Base-by-base conservation (phyloP, 1,140 invertebrate genomes). In the Chrysopa pallens region DNA sequence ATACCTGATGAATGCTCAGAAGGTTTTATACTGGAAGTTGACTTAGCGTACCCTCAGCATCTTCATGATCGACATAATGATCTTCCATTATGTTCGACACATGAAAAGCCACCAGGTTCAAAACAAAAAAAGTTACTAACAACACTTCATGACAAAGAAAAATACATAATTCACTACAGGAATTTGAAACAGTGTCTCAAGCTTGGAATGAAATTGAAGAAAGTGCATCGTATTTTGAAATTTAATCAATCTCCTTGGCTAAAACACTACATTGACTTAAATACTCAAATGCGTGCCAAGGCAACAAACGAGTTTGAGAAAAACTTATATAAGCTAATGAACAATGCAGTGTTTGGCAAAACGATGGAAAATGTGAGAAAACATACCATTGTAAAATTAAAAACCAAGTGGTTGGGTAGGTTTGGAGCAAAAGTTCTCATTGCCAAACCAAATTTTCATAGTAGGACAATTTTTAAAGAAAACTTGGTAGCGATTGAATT, bases 181-280 rank as follows among this genome's bases (percentile, higher is more conserved):
- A 65, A 61, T 52, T 56, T 71, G 29, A 53, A 68, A 56, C 63
- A 66, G 52, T 65, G 57, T 46, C n/a, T 69, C 15, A 39, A 56
- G 40, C 14, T 56, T 43, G 69, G 67, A 29, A 36, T 72, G 27
- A 55, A 52, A 48, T 39, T 70, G 38, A 59, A 46, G 38, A 66
- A 68, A 58, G 56, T 72, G 29, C 56, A 72, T 57, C 50, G 59
- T 54, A 55, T 68, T 42, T 55, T 67, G 47, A 48, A 59, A 57
- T 72, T 74, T 53, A 54, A 63, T 29, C 67, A 74, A 62, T 54
- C 51, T 31, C 15, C 47, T 44, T 72, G 61, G 61, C 48, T 71
- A 27, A 57, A 63, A 50, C 39, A 51, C 5, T 68, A 63, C 45
- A 63, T 64, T 23, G 57, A 63, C 29, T 46, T 60, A n/a, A 64